Evolutionary conservation across 1,140 invertebrate species (phyloP).

Genomic region (Fopius arisanus): DNA sequence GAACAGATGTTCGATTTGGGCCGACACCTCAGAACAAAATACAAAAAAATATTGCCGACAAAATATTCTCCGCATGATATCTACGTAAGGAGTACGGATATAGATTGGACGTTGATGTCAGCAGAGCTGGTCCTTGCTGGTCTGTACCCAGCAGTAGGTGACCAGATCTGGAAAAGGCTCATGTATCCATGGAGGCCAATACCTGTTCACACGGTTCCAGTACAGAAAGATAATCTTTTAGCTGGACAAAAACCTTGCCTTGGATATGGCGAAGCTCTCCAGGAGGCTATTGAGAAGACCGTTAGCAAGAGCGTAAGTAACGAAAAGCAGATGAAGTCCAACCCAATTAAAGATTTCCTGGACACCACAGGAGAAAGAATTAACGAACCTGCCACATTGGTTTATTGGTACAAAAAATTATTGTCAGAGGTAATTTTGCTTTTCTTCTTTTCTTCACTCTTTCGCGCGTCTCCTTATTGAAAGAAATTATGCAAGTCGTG

Average conservation of each 20-base stretch:
- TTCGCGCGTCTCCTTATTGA: too few relatives aligned
- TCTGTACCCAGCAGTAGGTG: constrained; percentile 72
- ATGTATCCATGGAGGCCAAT: constrained; percentile 91
- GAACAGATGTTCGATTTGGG: constrained; percentile 80
- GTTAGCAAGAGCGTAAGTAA: too few relatives aligned
- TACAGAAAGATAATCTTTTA: constrained; percentile 72
- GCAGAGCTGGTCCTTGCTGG: constrained; percentile 85
- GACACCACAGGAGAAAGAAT: too few relatives aligned
- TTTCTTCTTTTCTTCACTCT: too few relatives aligned
- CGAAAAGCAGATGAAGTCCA: too few relatives aligned
- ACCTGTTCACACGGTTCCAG: constrained; percentile 81
- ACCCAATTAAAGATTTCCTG: too few relatives aligned
- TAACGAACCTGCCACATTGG: too few relatives aligned
- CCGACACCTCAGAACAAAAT: constrained; percentile 77
- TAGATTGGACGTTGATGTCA: constrained; percentile 90
- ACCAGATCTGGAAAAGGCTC: constrained; percentile 72
- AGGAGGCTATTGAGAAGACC: too few relatives aligned
- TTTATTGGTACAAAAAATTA: too few relatives aligned
- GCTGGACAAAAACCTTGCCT: constrained; percentile 75
- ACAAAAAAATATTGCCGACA: constrained; percentile 67
- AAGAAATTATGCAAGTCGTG: too few relatives aligned
- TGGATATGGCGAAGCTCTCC: too few relatives aligned
- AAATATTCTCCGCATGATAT: constrained; percentile 70
- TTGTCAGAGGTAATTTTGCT: too few relatives aligned
- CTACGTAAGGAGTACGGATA: constrained; percentile 80